Evolutionary conservation across 1,140 invertebrate genomes (phyloP).

Genomic region (Saccostrea glomerata): DNA sequence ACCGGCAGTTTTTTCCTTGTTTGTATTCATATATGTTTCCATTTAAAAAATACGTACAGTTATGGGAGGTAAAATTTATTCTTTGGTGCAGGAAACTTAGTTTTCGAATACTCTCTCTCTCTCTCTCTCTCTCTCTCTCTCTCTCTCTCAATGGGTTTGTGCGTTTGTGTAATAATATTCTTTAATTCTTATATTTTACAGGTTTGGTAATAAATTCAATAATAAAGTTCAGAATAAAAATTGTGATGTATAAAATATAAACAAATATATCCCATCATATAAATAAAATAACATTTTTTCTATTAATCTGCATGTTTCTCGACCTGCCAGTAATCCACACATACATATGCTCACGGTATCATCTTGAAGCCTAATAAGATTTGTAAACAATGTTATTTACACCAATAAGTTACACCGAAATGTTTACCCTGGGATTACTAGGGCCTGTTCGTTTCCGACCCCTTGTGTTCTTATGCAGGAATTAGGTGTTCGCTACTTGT

Average conservation of each 20-base stretch:
- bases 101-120: background rate
- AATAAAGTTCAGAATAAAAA: background rate
- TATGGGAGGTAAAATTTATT: background rate
- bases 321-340: too few relatives aligned
- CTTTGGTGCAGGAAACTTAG: background rate
- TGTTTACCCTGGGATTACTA: slow-evolving; percentile 8
- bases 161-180: too few relatives aligned
- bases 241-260: background rate
- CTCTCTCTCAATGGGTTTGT: too few relatives aligned
- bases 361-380: background rate
- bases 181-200: too few relatives aligned
- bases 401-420: slow-evolving; percentile 16
- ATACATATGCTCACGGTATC: background rate
- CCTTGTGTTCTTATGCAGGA: slow-evolving; percentile 2
- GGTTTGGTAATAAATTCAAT: too few relatives aligned
- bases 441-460: background rate
- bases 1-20: slow-evolving; percentile 12
- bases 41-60: background rate
- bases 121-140: too few relatives aligned
- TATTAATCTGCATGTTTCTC: background rate
- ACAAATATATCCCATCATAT: background rate
- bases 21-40: background rate
- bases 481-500: background rate
- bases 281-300: background rate
- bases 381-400: slow-evolving; percentile 32